Evolutionary conservation across 2,797 vertebrate species (phyloP).

Genomic region (Syndactyla subalaris): DNA sequence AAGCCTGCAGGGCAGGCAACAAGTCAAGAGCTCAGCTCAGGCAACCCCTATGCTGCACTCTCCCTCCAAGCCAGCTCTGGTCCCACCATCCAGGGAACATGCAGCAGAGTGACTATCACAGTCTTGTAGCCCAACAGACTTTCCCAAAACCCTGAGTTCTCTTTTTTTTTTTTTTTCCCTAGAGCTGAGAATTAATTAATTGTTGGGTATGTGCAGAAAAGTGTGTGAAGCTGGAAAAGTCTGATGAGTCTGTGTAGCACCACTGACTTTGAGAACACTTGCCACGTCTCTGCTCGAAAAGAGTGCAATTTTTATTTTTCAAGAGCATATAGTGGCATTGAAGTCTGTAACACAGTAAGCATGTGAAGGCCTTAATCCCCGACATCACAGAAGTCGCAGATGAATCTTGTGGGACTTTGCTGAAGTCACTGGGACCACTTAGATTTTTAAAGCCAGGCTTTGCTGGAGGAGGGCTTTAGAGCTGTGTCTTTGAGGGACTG

Average conservation of each 20-base stretch:
- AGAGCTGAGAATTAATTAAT: not conserved
- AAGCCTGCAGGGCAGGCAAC: not conserved
- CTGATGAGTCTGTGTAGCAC: not conserved
- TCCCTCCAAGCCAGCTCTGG: not conserved
- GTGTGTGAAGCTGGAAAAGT: fast-evolving
- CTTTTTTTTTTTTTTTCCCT: fast-evolving
- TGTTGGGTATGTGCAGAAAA: not conserved
- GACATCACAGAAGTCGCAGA: not conserved
- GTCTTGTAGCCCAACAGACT: not conserved
- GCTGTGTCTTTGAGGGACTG: not conserved
- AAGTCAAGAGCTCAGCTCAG: not conserved
- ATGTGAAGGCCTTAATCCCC: not conserved
- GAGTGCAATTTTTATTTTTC: not conserved
- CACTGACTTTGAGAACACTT: not conserved
- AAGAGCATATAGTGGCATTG: not conserved
- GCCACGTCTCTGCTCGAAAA: not conserved
- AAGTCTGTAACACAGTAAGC: not conserved
- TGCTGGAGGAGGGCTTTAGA: not conserved
- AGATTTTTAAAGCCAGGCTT: not conserved
- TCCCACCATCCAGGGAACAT: not conserved
- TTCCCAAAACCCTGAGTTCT: not conserved
- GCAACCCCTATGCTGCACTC: fast-evolving
- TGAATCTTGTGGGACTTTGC: not conserved
- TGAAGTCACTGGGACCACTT: not conserved
- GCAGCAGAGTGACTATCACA: not conserved